Evolutionary conservation across 2,888 invertebrate genomes (phyloP), one percentile per base, ranked within the genome.

Genomic region (Ornithoptera alexandrae): DNA sequence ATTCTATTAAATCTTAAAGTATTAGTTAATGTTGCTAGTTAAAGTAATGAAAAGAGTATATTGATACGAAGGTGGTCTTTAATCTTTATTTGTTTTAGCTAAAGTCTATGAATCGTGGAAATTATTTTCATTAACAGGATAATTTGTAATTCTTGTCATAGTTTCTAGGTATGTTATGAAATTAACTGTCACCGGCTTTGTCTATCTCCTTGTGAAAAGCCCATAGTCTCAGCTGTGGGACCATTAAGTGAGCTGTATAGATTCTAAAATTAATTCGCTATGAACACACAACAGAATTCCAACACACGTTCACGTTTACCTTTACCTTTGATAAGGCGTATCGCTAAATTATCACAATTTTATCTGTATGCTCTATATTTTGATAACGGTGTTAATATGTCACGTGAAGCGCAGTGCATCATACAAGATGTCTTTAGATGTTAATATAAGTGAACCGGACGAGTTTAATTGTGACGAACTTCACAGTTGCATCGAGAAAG

Each of bases 361-460:
- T 60, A 56, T 65, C 42, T 30, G 22, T 64, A 22, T 18, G 53
- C 17, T 20, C 6, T 8, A 12, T 30, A 67, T 10, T 67, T 64
- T 15, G 67, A 68, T 57, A 20, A 15, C 12, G 46, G 2, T 12
- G n/a, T 18, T 53, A n/a, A 53, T 53, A 6, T 53, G 53, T n/a
- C 53, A 53, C n/a, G 53, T 53, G 64, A 22, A 84, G 30, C 18
- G 50, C 36, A 50, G 5, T 20, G 30, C 56, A 76, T 76, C 22
- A 42, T 20, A 61, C 17, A 36, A 30, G 1, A 91, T 92, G 91
- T 92, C 91, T 78, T 77, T 92, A 72, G 89, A 92, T 74, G 90
- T 92, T n/a, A 88, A 91, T 74, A 79, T 89, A 64, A 89, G 89
- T 81, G 90, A 92, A 79, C 88, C 89, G 2, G 90, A 90, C 56